Conservation (phyloP, 2,797 vertebrate genomes). For the Enteromius argenteus region DNA sequence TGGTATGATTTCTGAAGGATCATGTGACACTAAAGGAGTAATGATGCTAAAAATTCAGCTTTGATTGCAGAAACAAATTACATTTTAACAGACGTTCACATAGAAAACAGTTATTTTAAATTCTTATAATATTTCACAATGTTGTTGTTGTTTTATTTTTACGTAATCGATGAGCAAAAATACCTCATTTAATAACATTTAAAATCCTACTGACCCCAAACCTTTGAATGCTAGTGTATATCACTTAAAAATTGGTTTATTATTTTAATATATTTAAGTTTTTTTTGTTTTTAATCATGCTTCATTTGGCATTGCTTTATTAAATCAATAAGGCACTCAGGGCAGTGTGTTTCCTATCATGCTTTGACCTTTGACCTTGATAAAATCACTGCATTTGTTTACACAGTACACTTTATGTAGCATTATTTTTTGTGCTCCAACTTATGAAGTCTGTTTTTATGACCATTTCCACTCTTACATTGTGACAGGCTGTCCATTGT, state of each 20-base stretch:
- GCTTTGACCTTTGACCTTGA: background rate
- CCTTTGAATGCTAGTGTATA: background rate
- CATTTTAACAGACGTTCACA: background rate
- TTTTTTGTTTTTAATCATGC: background rate
- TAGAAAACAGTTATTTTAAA: background rate
- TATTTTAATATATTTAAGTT: background rate
- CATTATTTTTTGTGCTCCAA: background rate
- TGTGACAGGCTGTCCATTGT: background rate
- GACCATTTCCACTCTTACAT: background rate
- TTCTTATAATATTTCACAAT: background rate
- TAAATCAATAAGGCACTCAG: background rate
- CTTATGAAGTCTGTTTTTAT: background rate
- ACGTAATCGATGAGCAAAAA: background rate
- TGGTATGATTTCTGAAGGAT: background rate
- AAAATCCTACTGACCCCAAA: background rate
- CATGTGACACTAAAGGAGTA: background rate
- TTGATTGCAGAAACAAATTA: background rate
- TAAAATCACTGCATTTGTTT: background rate
- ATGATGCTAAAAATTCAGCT: background rate
- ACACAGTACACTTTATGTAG: background rate
- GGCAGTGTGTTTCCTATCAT: background rate
- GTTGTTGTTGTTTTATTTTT: background rate
- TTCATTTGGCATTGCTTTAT: background rate
- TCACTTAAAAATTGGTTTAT: background rate
- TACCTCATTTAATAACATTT: background rate